Evolutionary conservation across 2,113 vertebrate species (phyloP).

Genomic region (Ancistrus triradiatus): DNA sequence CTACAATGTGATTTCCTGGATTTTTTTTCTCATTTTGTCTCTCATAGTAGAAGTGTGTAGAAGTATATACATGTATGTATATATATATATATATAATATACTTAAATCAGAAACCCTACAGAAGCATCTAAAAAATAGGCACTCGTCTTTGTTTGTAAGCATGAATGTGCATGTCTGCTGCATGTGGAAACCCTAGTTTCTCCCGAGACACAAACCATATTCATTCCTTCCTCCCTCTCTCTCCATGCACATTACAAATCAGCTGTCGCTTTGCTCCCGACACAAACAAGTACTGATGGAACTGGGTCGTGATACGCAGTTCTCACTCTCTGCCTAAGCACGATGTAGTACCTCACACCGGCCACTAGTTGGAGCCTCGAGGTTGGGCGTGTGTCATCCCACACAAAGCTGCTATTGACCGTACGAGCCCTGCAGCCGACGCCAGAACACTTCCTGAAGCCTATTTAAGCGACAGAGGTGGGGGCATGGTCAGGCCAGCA

Average conservation of each 20-base stretch:
- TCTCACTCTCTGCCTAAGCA: slow-evolving; percentile 47
- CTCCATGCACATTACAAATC: slow-evolving; percentile 47
- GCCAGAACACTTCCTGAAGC: slow-evolving; percentile 28
- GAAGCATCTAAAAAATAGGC: too few relatives aligned
- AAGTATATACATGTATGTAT: too few relatives aligned
- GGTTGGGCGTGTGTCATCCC: background rate
- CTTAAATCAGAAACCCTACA: too few relatives aligned
- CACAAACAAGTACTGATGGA: slow-evolving; percentile 68
- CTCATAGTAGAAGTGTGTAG: too few relatives aligned
- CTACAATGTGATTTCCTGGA: too few relatives aligned
- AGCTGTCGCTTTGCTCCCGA: slow-evolving; percentile 52
- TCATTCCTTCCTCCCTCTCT: too few relatives aligned
- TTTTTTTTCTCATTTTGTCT: too few relatives aligned
- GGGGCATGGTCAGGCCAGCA: background rate
- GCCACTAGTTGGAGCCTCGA: slow-evolving; percentile 40
- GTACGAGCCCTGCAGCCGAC: slow-evolving; percentile 4
- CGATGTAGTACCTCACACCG: slow-evolving; percentile 1
- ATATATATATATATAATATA: too few relatives aligned
- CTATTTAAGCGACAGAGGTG: slow-evolving; percentile 13
- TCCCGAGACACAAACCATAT: too few relatives aligned
- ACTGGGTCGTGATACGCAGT: slow-evolving; percentile 61
- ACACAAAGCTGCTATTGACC: slow-evolving; percentile 47
- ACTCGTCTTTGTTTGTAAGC: too few relatives aligned
- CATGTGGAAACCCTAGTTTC: too few relatives aligned
- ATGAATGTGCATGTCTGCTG: too few relatives aligned